Conservation (phyloP, 2,797 vertebrate species). For the Spinus pinus region DNA sequence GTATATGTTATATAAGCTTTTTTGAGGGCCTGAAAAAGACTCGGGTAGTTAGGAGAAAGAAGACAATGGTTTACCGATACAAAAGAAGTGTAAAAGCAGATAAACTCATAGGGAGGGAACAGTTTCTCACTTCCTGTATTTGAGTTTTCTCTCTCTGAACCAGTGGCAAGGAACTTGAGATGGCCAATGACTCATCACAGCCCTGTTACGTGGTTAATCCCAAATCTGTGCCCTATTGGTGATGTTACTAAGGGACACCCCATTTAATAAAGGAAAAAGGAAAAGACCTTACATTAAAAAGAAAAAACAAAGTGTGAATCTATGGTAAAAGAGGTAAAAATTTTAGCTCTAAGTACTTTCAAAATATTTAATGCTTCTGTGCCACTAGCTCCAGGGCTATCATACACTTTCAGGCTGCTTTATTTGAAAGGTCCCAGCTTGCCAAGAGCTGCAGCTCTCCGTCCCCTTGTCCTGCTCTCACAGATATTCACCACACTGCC, state of each 20-base stretch:
- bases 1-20: not conserved
- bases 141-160: constrained; percentile 23
- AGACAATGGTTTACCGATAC: not conserved
- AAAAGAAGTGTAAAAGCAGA: not conserved
- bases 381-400: not conserved
- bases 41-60: not conserved
- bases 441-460: not conserved
- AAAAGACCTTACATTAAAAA: not conserved
- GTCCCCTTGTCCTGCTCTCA: not conserved
- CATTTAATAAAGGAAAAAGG: not conserved
- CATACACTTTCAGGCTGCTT: not conserved
- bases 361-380: not conserved
- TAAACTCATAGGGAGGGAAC: not conserved
- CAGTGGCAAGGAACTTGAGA: not conserved
- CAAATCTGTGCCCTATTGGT: fast-evolving
- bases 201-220: not conserved
- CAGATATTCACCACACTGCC: not conserved
- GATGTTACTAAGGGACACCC: not conserved
- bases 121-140: not conserved
- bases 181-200: constrained; percentile 17
- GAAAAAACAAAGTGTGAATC: not conserved
- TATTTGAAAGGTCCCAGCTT: not conserved
- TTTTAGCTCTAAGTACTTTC: not conserved
- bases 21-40: not conserved
- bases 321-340: not conserved